Conservation (phyloP, 2,113 vertebrate species). For the Himantopus leucocephalus region DNA sequence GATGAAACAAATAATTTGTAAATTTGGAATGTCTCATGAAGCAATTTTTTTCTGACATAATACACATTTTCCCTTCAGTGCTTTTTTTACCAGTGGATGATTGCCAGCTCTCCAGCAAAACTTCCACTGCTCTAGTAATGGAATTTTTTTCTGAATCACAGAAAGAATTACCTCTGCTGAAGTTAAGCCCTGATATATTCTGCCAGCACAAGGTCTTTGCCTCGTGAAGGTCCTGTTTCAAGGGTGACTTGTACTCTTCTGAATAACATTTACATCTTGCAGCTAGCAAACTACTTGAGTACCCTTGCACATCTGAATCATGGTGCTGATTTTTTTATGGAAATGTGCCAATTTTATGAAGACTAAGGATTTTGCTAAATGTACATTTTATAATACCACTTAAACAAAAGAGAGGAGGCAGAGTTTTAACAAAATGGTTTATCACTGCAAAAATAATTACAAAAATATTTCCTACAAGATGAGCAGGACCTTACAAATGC, state of each 20-base stretch:
- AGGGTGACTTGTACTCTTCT: neutral
- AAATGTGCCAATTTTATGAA: neutral
- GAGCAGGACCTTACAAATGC: neutral
- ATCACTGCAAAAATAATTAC: neutral
- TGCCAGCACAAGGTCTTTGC: neutral
- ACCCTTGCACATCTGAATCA: neutral
- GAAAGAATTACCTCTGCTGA: slow-evolving; percentile 19
- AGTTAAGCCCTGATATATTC: neutral
- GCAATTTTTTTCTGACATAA: neutral
- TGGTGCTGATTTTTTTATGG: neutral
- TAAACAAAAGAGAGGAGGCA: neutral
- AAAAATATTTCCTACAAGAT: neutral
- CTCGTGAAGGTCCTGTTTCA: neutral
- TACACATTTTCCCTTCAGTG: neutral
- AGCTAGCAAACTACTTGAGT: neutral
- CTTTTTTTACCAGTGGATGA: neutral
- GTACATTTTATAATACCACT: neutral
- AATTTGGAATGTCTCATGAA: neutral
- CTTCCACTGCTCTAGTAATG: neutral
- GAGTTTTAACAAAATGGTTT: neutral
- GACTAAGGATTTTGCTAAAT: neutral
- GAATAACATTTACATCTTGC: neutral
- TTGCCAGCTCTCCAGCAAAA: neutral
- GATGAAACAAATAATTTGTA: neutral
- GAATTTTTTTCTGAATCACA: slow-evolving; percentile 26